phyloP scores from a whole-genome alignment of 2,888 invertebrate genomes.

The Drosophila quinaria region DNA sequence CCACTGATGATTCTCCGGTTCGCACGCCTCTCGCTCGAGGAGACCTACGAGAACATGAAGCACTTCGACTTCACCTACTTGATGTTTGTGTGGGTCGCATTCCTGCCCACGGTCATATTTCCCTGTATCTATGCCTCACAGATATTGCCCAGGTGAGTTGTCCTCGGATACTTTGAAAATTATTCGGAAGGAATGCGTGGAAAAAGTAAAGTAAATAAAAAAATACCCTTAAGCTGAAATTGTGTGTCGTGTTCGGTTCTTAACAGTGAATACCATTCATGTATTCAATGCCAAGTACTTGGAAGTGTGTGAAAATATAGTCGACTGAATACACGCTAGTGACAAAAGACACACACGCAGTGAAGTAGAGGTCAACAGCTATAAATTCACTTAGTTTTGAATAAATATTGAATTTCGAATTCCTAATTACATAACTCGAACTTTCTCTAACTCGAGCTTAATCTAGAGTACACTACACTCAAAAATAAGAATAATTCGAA shows the following conservation, averaged over 20 bases:
- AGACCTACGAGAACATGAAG: slow-evolving; percentile 89
- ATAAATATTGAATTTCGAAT: too few relatives aligned
- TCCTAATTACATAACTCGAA: too few relatives aligned
- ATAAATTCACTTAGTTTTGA: too few relatives aligned
- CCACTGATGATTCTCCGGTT: slow-evolving; percentile 89
- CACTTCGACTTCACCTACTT: slow-evolving; percentile 90
- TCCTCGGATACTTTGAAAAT: not conserved
- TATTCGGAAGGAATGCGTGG: too few relatives aligned
- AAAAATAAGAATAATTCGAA: too few relatives aligned
- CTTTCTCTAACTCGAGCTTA: too few relatives aligned
- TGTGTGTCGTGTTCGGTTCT: not conserved
- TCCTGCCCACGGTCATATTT: slow-evolving; percentile 89
- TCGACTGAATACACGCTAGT: too few relatives aligned
- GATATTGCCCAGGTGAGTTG: slow-evolving; percentile 87
- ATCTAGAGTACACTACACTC: too few relatives aligned
- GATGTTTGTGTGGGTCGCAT: slow-evolving; percentile 90
- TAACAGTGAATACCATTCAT: not conserved
- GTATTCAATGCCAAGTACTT: not conserved
- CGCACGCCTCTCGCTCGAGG: slow-evolving; percentile 88
- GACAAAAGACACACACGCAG: too few relatives aligned
- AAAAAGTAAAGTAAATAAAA: too few relatives aligned
- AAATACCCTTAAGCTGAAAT: not conserved
- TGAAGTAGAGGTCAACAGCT: too few relatives aligned
- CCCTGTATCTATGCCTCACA: slow-evolving; percentile 89
- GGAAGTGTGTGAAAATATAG: not conserved